These are phyloP conservation scores for Montipora cactus DNA, from an alignment of 64 coral and sea anemone genomes.

Conservation along the genomic window DNA sequence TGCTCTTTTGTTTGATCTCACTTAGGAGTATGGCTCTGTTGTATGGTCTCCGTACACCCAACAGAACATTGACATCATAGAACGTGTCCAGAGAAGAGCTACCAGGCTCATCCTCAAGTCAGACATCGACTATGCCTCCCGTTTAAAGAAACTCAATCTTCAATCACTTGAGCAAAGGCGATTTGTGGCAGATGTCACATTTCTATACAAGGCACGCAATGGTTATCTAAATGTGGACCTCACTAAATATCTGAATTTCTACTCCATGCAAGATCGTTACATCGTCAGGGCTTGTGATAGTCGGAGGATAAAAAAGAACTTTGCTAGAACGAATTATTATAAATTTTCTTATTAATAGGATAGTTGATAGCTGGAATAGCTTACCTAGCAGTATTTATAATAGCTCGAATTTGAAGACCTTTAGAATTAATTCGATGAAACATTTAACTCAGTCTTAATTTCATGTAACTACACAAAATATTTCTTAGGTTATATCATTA, in stretches of 20 bases:
- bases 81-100: slow-evolving; percentile 50
- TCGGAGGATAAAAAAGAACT: neutral
- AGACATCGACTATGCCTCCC: slow-evolving; percentile 22
- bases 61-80: neutral
- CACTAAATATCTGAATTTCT: neutral
- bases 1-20: slow-evolving; percentile 32
- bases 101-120: slow-evolving; percentile 62
- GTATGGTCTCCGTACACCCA: slow-evolving; percentile 43
- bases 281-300: neutral
- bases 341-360: neutral
- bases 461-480: too few species aligned
- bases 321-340: neutral
- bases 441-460: neutral
- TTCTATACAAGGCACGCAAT: slow-evolving; percentile 20
- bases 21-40: slow-evolving; percentile 22
- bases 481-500: too few species aligned
- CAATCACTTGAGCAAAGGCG: slow-evolving; percentile 30
- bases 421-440: neutral
- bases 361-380: neutral
- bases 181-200: slow-evolving; percentile 3
- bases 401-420: neutral
- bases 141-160: slow-evolving; percentile 18
- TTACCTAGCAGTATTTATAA: neutral
- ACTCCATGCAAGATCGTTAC: neutral
- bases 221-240: neutral